Evolutionary conservation across 2,888 invertebrate genomes (phyloP).

Genomic region (Subacronicta megacephala): DNA sequence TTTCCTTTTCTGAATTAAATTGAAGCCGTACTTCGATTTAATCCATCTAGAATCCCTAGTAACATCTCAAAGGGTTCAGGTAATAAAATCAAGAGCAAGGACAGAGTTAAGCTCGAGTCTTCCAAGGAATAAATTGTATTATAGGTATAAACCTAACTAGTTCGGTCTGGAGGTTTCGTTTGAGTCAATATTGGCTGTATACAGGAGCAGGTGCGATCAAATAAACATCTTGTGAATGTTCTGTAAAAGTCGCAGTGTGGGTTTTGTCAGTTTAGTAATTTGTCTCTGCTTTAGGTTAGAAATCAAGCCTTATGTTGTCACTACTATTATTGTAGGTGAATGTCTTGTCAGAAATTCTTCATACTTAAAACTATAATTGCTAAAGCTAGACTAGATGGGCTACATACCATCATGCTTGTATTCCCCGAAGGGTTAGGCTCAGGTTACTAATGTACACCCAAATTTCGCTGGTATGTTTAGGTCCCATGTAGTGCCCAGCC

Average conservation of each 20-base stretch:
- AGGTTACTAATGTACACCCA: too few relatives aligned
- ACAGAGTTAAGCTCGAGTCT: conserved; percentile 19
- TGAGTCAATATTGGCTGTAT: conserved; percentile 43
- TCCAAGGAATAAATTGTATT: conserved; percentile 30
- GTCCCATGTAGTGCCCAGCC: too few relatives aligned
- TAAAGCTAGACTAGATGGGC: too few relatives aligned
- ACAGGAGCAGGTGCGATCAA: conserved; percentile 27
- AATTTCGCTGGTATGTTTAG: too few relatives aligned
- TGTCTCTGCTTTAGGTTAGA: background rate
- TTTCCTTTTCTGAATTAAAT: background rate
- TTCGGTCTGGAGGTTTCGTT: conserved; percentile 13
- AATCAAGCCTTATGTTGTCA: too few relatives aligned
- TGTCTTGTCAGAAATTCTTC: too few relatives aligned
- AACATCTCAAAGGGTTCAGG: conserved; percentile 14
- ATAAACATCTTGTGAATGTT: conserved; percentile 27
- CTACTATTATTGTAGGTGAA: too few relatives aligned
- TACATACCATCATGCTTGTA: too few relatives aligned
- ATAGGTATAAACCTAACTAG: conserved; percentile 13
- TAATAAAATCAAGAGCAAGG: conserved; percentile 33
- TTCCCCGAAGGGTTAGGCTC: too few relatives aligned
- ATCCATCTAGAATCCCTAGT: conserved; percentile 3
- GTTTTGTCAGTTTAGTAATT: conserved; percentile 7
- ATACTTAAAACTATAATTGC: too few relatives aligned
- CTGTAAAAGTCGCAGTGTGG: conserved; percentile 15
- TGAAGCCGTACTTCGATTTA: conserved; percentile 4